Base-by-base conservation (phyloP, 2,888 invertebrate species). In the Drepanosiphum platanoidis region DNA sequence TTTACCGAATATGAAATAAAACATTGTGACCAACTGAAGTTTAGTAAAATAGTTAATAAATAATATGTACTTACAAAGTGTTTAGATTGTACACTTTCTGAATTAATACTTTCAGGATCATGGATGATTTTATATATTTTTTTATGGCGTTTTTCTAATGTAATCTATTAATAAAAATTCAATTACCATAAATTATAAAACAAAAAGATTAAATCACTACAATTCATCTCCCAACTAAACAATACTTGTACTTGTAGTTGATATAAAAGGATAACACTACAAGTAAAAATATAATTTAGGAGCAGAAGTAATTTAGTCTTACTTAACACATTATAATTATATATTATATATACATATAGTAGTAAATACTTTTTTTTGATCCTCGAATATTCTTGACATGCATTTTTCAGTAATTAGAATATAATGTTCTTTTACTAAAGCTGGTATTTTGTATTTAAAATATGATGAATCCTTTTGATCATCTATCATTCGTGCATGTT, bases 361-460 rank as follows among this genome's bases (percentile, higher is more conserved):
- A n/a, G 8, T 30, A 42, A 30, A 32, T 58, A 84, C 84, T 58
- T 74, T 84, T 36, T 84, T 77, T 77, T 84, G 84, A 30, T 84
- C 84, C n/a, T 84, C 84, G 70, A 84, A 84, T 52, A 84, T 66
- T 77, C 84, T 84, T 39, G 77, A 68, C 75, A 84, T 84, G 27
- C 77, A 84, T 84, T 84, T 75, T 36, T 77, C 39, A 39, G 68
- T 30, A n/a, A 84, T 77, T 77, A 36, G 3, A 15, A 32, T 58
- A 77, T 58, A 77, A 52, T 84, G 52, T 36, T 84, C 75, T 84
- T 84, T 66, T 36, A 84, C 30, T 58, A 70, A 27, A 39, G 30
- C 22, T 66, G 84, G 77, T 68, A 84, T 66, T 77, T 84, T 84
- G 39, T 36, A 77, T n/a, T 84, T 68, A 5, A 84, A 84, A 68